A percentile compares a stretch with the other conserved stretches of the same genome.
Conservation (phyloP, 2,797 vertebrate species). For the Euthynnus affinis region DNA sequence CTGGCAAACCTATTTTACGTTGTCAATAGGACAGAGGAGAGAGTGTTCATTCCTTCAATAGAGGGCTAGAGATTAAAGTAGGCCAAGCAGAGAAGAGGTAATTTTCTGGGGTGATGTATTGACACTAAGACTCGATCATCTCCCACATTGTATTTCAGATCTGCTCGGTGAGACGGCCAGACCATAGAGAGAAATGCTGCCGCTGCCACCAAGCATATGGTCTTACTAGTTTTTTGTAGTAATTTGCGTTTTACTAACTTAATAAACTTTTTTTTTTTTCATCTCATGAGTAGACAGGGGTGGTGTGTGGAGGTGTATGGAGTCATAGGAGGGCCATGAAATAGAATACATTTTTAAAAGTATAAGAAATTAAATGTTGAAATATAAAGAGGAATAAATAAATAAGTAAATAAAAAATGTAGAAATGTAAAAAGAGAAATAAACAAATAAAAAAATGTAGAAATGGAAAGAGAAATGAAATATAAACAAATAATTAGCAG, state of each 20-base stretch:
- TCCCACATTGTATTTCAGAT: constrained; percentile 78
- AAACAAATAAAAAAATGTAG: no score
- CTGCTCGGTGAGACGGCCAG: constrained; percentile 56
- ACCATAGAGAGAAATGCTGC: constrained; percentile 41
- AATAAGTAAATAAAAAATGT: no score
- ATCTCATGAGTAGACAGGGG: not conserved
- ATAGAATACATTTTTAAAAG: no score
- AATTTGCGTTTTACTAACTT: constrained; percentile 26
- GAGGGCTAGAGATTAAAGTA: constrained; percentile 86
- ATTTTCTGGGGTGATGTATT: constrained; percentile 86
- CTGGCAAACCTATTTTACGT: constrained; percentile 86
- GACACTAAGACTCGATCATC: constrained; percentile 85
- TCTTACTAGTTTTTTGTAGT: constrained; percentile 13
- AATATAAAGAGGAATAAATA: no score
- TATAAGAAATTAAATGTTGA: no score
- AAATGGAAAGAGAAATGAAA: no score
- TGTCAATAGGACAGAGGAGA: constrained; percentile 85
- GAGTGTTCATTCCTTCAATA: constrained; percentile 84
- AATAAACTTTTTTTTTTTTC: constrained; percentile 34
- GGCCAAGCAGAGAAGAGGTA: constrained; percentile 85
- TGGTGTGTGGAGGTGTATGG: no score
- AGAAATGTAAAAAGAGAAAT: no score
- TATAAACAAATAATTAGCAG: no score
- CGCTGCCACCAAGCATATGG: constrained; percentile 25
- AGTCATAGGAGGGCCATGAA: no score